Percentiles rank a stretch among this genome's conserved stretches.
Evolutionary conservation across 2,113 vertebrate species (phyloP).

Genomic region (Embiotoca jacksoni): DNA sequence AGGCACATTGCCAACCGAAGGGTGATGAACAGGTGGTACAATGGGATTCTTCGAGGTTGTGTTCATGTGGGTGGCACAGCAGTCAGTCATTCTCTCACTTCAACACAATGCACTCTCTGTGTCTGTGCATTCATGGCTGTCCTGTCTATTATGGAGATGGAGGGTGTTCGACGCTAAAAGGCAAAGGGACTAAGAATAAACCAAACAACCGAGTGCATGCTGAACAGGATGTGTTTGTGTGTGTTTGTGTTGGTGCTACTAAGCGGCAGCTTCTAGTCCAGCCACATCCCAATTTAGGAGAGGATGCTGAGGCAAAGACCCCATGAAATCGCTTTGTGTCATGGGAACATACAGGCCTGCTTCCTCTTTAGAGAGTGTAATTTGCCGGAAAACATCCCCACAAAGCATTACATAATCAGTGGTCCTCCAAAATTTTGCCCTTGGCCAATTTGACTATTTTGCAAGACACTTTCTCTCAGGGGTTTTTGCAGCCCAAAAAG

Average conservation of each 20-base stretch:
- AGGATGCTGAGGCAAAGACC: conserved; percentile 67
- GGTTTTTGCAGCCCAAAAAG: conserved; percentile 2
- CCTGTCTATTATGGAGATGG: conserved; percentile 57
- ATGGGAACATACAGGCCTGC: conserved; percentile 52
- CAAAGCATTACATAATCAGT: conserved; percentile 75
- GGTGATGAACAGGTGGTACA: conserved; percentile 57
- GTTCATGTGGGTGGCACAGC: conserved; percentile 52
- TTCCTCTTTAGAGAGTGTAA: conserved; percentile 69
- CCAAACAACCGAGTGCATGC: conserved; percentile 51
- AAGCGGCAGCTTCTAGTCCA: conserved; percentile 35
- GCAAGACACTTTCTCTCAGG: conserved; percentile 36
- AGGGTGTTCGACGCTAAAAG: conserved; percentile 46
- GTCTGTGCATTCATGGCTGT: conserved; percentile 65
- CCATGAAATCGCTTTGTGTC: conserved; percentile 78
- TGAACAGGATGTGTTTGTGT: conserved; percentile 54
- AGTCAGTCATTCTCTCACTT: conserved; percentile 66
- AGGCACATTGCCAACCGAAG: conserved; percentile 1
- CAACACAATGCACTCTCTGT: conserved; percentile 66
- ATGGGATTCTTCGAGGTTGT: conserved; percentile 37
- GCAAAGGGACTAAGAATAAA: conserved; percentile 65
- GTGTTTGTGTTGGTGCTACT: conserved; percentile 58
- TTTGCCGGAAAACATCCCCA: conserved; percentile 74
- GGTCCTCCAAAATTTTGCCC: conserved; percentile 49
- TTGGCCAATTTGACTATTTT: conserved; percentile 53
- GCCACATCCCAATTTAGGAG: conserved; percentile 68